A percentile compares a stretch with the other conserved stretches of the same genome.
These are phyloP conservation scores for Exocentrus adspersus DNA, from an alignment of 2,888 invertebrate genomes.

Conservation along the genomic window DNA sequence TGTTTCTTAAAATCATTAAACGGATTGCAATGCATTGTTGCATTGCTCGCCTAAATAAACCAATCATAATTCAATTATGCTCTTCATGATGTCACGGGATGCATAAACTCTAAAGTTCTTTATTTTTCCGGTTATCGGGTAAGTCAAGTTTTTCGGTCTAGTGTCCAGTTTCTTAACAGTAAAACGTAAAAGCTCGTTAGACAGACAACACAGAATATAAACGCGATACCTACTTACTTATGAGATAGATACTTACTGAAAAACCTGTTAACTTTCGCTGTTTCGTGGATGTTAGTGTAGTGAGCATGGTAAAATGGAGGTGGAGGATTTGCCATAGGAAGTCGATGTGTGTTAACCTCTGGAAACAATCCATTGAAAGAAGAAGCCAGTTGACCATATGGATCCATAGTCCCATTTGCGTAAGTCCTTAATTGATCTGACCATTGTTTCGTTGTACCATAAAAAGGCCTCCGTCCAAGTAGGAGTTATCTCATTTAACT, in stretches of 20 bases:
- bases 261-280: conserved; percentile 65
- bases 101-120: too few species aligned
- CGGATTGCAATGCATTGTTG: too few species aligned
- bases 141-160: too few species aligned
- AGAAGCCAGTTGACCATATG: conserved; percentile 63
- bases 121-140: too few species aligned
- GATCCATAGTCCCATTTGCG: conserved; percentile 63
- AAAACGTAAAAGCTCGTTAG: too few species aligned
- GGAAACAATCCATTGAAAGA: conserved; percentile 65
- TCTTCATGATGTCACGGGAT: too few species aligned
- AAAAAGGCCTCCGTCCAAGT: conserved; percentile 70
- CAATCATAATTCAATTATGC: too few species aligned
- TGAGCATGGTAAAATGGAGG: conserved; percentile 65
- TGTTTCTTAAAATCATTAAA: too few species aligned
- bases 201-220: too few species aligned
- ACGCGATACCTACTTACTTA: too few species aligned
- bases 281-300: conserved; percentile 60
- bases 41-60: too few species aligned
- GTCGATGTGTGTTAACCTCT: conserved; percentile 63
- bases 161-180: too few species aligned
- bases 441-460: conserved; percentile 70
- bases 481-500: conserved; percentile 73
- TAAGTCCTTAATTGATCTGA: conserved; percentile 66
- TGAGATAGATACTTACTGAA: conserved; percentile 65
- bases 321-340: conserved; percentile 70